A percentile compares a stretch with the other conserved stretches of the same genome.
phyloP scores from a whole-genome alignment of 1,140 invertebrate genomes.

The Propsilocerus akamusi region DNA sequence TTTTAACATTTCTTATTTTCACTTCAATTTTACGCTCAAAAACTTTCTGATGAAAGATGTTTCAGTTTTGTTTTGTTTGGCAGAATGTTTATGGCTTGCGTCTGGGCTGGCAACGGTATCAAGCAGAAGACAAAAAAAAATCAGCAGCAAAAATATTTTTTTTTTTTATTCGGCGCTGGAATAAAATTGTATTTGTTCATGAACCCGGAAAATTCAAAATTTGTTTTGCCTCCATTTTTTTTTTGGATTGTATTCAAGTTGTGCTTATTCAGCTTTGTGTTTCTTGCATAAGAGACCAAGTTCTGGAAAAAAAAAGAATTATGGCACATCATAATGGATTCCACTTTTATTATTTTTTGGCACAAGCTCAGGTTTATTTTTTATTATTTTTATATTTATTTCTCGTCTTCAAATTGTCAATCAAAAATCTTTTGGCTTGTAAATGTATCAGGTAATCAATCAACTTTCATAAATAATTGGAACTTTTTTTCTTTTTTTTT shows the following conservation, averaged over 20 bases:
- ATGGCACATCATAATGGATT: too few species aligned
- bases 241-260: neutral
- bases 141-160: neutral
- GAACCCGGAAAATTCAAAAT: neutral
- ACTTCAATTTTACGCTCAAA: neutral
- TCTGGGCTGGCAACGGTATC: neutral
- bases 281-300: too few species aligned
- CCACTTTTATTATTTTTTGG: too few species aligned
- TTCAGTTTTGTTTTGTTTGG: neutral
- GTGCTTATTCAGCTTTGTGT: neutral
- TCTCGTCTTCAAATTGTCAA: too few species aligned
- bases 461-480: too few species aligned
- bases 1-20: neutral
- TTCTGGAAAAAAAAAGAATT: too few species aligned
- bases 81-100: neutral
- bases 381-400: too few species aligned
- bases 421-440: too few species aligned
- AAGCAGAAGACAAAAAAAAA: neutral
- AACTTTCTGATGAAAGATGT: slow-evolving; percentile 1
- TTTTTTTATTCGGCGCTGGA: neutral
- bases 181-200: neutral
- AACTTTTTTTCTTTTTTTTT: too few species aligned
- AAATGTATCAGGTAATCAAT: too few species aligned
- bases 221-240: neutral
- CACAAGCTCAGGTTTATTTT: too few species aligned